phyloP scores from a whole-genome alignment of 2,797 vertebrate genomes.

The Fringilla coelebs region DNA sequence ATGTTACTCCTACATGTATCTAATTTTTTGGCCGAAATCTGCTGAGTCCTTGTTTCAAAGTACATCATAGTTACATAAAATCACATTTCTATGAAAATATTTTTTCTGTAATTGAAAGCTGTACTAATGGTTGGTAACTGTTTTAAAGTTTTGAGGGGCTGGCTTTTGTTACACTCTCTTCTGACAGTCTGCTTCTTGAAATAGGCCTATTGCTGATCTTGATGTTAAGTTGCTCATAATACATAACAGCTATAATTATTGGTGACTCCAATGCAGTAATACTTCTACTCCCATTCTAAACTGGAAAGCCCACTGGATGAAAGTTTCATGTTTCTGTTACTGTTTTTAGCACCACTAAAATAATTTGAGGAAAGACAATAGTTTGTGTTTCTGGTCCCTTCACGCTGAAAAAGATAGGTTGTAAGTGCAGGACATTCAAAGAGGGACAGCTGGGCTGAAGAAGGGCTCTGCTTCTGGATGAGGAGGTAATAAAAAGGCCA shows the following conservation, averaged over 20 bases:
- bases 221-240: neutral
- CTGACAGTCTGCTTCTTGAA: neutral
- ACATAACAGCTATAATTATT: neutral
- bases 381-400: neutral
- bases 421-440: neutral
- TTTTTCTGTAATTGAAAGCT: neutral
- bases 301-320: neutral
- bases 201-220: neutral
- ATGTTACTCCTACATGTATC: neutral
- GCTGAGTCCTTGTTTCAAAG: neutral
- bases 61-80: neutral
- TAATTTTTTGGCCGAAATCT: neutral
- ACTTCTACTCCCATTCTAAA: neutral
- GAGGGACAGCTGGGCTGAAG: neutral
- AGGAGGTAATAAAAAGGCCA: neutral
- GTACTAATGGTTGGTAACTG: neutral
- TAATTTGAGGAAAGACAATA: neutral
- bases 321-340: neutral
- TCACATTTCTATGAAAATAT: neutral
- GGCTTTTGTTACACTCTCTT: neutral
- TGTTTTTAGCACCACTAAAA: neutral
- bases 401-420: rapidly evolving
- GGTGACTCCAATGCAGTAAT: neutral
- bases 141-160: neutral
- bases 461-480: neutral